Evolutionary conservation across 2,797 vertebrate species (phyloP), one percentile per base, ranked within the genome.

Genomic region (Ceryle rudis): DNA sequence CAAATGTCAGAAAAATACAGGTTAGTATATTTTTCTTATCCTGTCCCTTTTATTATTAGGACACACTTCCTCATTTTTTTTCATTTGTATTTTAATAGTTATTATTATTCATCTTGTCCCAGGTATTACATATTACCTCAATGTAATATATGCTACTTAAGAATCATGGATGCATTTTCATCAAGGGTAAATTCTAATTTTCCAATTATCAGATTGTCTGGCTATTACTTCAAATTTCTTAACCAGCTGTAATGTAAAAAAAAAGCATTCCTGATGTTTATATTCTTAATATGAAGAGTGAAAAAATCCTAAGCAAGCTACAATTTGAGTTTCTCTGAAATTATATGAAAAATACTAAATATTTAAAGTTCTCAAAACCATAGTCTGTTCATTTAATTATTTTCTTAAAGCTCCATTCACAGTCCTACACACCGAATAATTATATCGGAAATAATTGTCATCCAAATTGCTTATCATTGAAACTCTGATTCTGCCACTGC

Each of bases 1-100:
- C 97, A 98, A 79, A 91, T 98, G 72, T 98, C 97, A 42, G 98
- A 98, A 95, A 99, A 98, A 86, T 98, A 98, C 98, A 99, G 99
- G 99, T 98, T 94, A 84, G 98, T 96, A 35, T 73, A n/a, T 65
- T 91, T 92, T 87, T 73, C 25, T 96, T 83, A 51, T 28, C 25
- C 9, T 78, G 11, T 42, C 8, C 26, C 25, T 90, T 71, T 31
- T 77, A 47, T 66, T 91, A 13, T 46, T 78, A 78, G 6, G 57
- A 71, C 4, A 14, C 35, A 8, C 11, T 87, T 75, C 14, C 6
- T 75, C 81, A 20, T 49, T 72, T 69, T 89, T 54, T 54, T 3
- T 52, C 26, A 21, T 90, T 90, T 75, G 3, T 62, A n/a, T 77
- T 95, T 82, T 70, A 62, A 8, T 88, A 64, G 51, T 69, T 64